Evolutionary conservation across 2,797 vertebrate genomes (phyloP).

Genomic region (Muscicapa striata): DNA sequence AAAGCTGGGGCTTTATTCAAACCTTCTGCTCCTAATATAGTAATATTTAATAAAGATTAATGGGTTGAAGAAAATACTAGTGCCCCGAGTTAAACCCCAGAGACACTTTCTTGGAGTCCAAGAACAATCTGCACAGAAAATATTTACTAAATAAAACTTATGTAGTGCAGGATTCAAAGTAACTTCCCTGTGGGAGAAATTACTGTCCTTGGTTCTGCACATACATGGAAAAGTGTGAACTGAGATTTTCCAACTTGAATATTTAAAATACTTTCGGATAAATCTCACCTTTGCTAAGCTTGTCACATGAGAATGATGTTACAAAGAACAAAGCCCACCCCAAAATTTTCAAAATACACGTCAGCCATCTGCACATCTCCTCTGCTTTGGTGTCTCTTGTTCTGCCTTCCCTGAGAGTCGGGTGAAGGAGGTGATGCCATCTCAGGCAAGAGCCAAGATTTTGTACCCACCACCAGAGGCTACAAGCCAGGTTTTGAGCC

Average conservation of each 20-base stretch:
- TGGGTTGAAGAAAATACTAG: not conserved
- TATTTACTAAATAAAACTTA: not conserved
- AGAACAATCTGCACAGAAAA: not conserved
- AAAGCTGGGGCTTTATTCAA: not conserved
- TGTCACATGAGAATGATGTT: not conserved
- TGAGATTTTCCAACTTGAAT: not conserved
- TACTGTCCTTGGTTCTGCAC: not conserved
- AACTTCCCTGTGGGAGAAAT: not conserved
- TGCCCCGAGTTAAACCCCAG: not conserved
- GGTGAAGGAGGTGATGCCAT: not conserved
- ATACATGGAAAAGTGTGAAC: not conserved
- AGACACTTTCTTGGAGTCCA: not conserved
- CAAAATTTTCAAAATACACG: not conserved
- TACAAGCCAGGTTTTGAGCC: not conserved
- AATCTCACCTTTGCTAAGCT: not conserved
- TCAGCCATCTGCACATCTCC: not conserved
- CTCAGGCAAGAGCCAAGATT: not conserved
- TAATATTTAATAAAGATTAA: not conserved
- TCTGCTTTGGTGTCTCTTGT: not conserved
- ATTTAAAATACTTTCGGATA: not conserved
- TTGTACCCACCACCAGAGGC: not conserved
- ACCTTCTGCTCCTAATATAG: not conserved
- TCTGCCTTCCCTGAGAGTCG: not conserved
- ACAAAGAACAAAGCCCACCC: not conserved
- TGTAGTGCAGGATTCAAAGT: not conserved